Evolutionary conservation across 2,113 vertebrate genomes (phyloP).

Genomic region (Gobiocypris rarus): DNA sequence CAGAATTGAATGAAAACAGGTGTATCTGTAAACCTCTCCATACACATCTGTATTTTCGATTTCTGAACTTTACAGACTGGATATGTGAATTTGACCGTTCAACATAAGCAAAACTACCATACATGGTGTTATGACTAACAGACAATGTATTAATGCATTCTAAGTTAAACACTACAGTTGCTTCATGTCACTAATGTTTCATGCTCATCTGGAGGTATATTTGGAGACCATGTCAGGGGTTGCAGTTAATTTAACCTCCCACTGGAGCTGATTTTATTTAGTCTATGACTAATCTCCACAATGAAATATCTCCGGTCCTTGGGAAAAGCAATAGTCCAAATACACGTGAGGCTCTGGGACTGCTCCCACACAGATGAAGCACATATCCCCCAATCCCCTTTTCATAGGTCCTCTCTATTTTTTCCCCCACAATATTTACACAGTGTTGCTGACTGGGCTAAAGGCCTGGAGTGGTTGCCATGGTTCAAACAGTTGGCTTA

Average conservation of each 20-base stretch:
- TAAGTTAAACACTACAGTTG: constrained; percentile 8
- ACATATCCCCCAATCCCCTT: background rate
- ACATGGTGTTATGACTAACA: background rate
- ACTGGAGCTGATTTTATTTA: constrained; percentile 47
- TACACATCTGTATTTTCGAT: background rate
- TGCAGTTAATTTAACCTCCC: constrained; percentile 43
- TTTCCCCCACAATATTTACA: constrained; percentile 48
- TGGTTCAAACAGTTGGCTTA: constrained; percentile 48
- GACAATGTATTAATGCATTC: constrained; percentile 2
- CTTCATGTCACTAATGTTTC: constrained; percentile 24
- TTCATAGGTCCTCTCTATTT: background rate
- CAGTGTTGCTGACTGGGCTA: constrained; percentile 11
- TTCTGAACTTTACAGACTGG: background rate
- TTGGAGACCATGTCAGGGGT: constrained; percentile 32
- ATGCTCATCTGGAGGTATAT: constrained; percentile 39
- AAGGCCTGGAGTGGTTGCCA: constrained; percentile 37
- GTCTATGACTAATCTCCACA: constrained; percentile 35
- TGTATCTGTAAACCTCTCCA: background rate
- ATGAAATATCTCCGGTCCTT: constrained; percentile 50
- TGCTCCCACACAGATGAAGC: constrained; percentile 23
- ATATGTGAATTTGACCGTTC: background rate
- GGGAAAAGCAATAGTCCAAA: constrained; percentile 42
- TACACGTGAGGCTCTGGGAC: background rate
- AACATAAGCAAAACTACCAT: constrained; percentile 1
- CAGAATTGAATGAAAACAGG: background rate